Conservation (phyloP, 2,113 vertebrate species). For the Erythrocercus mccallii region DNA sequence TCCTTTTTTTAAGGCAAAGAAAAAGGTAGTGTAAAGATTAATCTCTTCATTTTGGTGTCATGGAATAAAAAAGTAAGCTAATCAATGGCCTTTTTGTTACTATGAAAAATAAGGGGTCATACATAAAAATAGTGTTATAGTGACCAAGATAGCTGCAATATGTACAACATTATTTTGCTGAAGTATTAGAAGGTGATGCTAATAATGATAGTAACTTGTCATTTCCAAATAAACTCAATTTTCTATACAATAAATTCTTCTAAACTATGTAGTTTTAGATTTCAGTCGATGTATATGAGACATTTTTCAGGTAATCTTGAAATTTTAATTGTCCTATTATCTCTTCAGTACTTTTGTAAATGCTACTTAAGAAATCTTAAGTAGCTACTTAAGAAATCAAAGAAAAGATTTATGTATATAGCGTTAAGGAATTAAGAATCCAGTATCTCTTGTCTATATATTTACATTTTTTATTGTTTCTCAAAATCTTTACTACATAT, state of each 20-base stretch:
- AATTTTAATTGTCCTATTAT: neutral
- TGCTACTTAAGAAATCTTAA: neutral
- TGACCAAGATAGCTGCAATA: neutral
- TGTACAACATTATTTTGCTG: neutral
- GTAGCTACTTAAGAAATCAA: neutral
- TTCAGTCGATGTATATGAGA: neutral
- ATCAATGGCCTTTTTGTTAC: neutral
- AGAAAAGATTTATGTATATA: neutral
- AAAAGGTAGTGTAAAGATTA: neutral
- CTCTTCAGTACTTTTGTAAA: neutral
- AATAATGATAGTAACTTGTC: neutral
- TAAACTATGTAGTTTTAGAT: neutral
- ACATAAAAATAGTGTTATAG: neutral
- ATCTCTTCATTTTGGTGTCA: neutral
- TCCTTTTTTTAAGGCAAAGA: fast-evolving
- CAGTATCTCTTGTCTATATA: neutral
- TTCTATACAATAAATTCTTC: neutral
- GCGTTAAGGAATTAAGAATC: neutral
- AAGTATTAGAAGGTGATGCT: neutral
- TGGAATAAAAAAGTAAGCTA: neutral
- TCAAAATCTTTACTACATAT: neutral
- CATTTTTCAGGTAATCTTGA: neutral
- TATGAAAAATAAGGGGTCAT: neutral
- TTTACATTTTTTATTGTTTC: neutral
- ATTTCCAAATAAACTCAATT: neutral